Conservation (phyloP, 2,113 vertebrate species). For the Leucosticte australis region DNA sequence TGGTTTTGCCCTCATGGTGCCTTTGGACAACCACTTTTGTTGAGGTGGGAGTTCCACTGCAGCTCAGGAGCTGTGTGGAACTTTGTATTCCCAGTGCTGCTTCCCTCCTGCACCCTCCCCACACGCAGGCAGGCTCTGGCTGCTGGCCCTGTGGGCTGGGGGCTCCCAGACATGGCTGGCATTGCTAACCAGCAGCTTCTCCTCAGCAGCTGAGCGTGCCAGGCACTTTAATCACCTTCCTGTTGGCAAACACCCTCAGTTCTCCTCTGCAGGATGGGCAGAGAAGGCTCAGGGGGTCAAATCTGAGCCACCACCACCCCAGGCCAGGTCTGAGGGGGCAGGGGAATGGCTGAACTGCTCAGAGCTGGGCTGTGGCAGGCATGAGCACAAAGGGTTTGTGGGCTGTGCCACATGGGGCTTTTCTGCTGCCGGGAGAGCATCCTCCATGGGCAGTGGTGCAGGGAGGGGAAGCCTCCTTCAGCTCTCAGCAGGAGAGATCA, state of each 20-base stretch:
- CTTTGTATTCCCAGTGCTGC: not conserved
- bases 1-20: not conserved
- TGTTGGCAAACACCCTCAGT: not conserved
- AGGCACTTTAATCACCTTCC: not conserved
- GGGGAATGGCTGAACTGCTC: not conserved
- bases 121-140: rapidly evolving
- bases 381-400: not conserved
- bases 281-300: not conserved
- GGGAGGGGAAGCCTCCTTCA: not conserved
- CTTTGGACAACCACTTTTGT: not conserved
- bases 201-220: not conserved
- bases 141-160: not conserved
- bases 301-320: not conserved
- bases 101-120: not conserved
- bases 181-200: not conserved
- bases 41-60: not conserved
- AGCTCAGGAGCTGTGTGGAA: not conserved
- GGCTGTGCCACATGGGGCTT: not conserved
- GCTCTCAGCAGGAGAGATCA: not conserved
- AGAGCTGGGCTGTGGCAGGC: not conserved
- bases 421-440: not conserved
- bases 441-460: not conserved
- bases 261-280: rapidly evolving
- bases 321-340: not conserved
- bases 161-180: not conserved